Conservation (phyloP, 2,888 invertebrate species). For the Caenorhabditis wallacei region DNA sequence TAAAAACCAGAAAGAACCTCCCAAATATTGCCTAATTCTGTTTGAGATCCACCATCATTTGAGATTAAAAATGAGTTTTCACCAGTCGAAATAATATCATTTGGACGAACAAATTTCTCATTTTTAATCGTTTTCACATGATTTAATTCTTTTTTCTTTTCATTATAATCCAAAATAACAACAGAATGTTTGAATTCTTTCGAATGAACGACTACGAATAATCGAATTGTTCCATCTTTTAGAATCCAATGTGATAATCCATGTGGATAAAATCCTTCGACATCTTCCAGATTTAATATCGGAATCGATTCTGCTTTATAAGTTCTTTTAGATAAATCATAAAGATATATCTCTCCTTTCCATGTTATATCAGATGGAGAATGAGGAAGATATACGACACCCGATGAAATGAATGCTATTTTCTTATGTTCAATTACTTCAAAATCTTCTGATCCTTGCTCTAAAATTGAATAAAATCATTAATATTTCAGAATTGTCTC, state of each 20-base stretch:
- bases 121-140: slow-evolving; percentile 68
- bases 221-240: slow-evolving; percentile 64
- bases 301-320: slow-evolving; percentile 42
- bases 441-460: slow-evolving; percentile 74
- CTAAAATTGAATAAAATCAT: slow-evolving; percentile 39
- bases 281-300: slow-evolving; percentile 41
- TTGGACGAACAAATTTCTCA: slow-evolving; percentile 70
- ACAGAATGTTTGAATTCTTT: slow-evolving; percentile 68
- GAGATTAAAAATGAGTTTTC: slow-evolving; percentile 68
- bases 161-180: slow-evolving; percentile 69
- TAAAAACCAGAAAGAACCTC: slow-evolving; percentile 63
- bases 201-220: slow-evolving; percentile 70
- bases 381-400: slow-evolving; percentile 66
- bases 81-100: slow-evolving; percentile 70
- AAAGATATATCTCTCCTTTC: slow-evolving; percentile 71
- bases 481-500: neutral
- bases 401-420: slow-evolving; percentile 74
- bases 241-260: slow-evolving; percentile 69
- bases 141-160: slow-evolving; percentile 49
- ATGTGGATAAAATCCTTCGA: slow-evolving; percentile 71
- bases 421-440: slow-evolving; percentile 63
- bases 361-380: slow-evolving; percentile 22
- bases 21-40: slow-evolving; percentile 47
- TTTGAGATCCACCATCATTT: slow-evolving; percentile 73
- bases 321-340: slow-evolving; percentile 62